A percentile compares a stretch with the other conserved stretches of the same genome.
These are phyloP conservation scores for Lampris incognitus DNA, from an alignment of 2,113 vertebrate genomes.

Conservation along the genomic window DNA sequence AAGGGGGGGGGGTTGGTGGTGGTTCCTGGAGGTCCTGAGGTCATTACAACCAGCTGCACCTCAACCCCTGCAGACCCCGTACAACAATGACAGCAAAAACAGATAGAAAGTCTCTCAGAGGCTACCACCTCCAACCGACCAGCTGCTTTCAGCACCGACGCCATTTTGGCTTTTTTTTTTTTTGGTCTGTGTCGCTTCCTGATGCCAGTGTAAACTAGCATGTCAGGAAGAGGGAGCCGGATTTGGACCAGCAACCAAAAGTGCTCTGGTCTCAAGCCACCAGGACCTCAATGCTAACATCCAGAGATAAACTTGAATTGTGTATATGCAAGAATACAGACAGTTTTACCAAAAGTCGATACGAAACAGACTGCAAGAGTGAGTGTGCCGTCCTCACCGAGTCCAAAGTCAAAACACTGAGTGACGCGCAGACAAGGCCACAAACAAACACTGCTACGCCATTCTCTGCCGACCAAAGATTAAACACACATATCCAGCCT, in stretches of 20 bases:
- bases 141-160: constrained; percentile 43
- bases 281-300: constrained; percentile 2
- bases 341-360: constrained; percentile 10
- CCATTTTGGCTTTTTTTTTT: constrained; percentile 27
- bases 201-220: constrained; percentile 64
- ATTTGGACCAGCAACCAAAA: constrained; percentile 28
- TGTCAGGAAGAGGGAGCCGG: constrained; percentile 15
- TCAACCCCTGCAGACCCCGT: constrained; percentile 60
- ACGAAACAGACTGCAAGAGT: background rate
- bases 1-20: constrained; percentile 7
- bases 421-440: background rate
- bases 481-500: background rate
- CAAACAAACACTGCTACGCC: constrained; percentile 21
- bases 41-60: constrained; percentile 76
- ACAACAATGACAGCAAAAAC: constrained; percentile 49
- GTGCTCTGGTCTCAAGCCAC: constrained; percentile 7
- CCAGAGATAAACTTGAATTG: constrained; percentile 11
- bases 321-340: constrained; percentile 21
- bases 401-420: constrained; percentile 47
- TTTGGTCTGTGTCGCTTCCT: constrained; percentile 67
- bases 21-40: constrained; percentile 57
- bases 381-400: background rate
- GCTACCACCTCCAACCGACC: constrained; percentile 24
- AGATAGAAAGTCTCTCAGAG: constrained; percentile 29
- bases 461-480: background rate